Base-by-base conservation (phyloP, 2,888 invertebrate species). In the Sepioteuthis lessoniana region DNA sequence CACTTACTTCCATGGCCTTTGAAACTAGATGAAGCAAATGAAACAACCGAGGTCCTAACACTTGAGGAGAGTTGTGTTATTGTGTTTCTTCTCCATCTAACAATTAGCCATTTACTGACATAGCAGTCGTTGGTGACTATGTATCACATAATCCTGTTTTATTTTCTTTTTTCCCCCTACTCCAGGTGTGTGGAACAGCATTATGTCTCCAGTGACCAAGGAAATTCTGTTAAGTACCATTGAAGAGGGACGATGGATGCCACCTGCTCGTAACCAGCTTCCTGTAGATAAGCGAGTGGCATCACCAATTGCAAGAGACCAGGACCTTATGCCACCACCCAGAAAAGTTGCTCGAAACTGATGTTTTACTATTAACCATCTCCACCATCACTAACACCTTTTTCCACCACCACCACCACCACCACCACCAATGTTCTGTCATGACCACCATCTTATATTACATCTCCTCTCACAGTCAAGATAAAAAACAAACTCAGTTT, bases 171-270 rank as follows among this genome's bases (percentile, higher is more conserved):
- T 93, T 50, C 90, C 91, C 94, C 47, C 94, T 94, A 47, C 95
- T 94, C 21, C 95, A 98, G 98, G 98, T 95, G 99, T 99, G 90
- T 98, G 98, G 96, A 98, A 98, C 94, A 98, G 98, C 97, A 99
- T 99, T 96, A 97, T 97, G 90, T 97, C 98, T 95, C 99, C 99
- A 0, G 98, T 99, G 3, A 99, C 99, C 0, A 98, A 98, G 97
- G 98, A 99, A 94, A 97, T 97, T 94, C 98, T 99, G 28, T 97
- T 99, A 92, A 98, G 98, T 38, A 95, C 96, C 38, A 96, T 97
- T 31, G 96, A 96, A 91, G 95, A 95, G 28, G 95, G 95, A 46
- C 94, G 95, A 55, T 96, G 95, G 95, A 95, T 94, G 94, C 95
- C 96, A 10, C 94, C 94, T 92, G 21, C 91, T 38, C 28, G 28